Conservation (phyloP, 2,113 vertebrate species). For the Sebastes fasciatus region DNA sequence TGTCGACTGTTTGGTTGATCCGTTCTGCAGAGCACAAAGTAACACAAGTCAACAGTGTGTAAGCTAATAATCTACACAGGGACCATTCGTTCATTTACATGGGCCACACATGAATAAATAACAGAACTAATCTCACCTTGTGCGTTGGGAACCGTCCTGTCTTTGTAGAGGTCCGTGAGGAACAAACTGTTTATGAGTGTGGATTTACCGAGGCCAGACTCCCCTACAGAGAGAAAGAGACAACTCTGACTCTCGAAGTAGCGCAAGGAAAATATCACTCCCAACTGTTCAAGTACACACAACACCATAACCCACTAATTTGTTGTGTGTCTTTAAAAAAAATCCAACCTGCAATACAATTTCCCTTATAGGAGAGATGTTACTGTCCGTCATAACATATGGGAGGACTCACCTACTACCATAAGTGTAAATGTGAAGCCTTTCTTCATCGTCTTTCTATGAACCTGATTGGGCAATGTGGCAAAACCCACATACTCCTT, state of each 20-base stretch:
- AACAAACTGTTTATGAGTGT: conserved; percentile 96
- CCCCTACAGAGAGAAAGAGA: conserved; percentile 82
- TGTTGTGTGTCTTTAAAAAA: neutral
- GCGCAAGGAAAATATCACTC: neutral
- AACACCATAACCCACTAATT: too few species aligned
- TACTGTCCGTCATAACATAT: neutral
- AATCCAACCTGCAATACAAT: neutral
- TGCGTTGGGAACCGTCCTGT: conserved; percentile 81
- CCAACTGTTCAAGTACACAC: neutral
- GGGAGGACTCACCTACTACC: conserved; percentile 89
- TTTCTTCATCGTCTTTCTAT: conserved; percentile 96
- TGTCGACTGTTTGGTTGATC: conserved; percentile 81
- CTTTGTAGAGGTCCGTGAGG: conserved; percentile 91
- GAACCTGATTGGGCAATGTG: conserved; percentile 93
- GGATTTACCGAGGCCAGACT: conserved; percentile 96
- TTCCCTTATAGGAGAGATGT: neutral
- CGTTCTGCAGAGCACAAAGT: conserved; percentile 71
- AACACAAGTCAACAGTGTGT: neutral
- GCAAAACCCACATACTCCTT: conserved; percentile 91
- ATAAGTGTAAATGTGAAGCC: conserved; percentile 98
- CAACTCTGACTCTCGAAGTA: neutral
- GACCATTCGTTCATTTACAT: neutral
- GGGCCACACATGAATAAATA: neutral
- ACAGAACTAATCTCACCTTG: conserved; percentile 68
- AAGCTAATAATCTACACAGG: neutral